These are phyloP conservation scores for Pogonus chalceus DNA, from an alignment of 1,140 invertebrate genomes.

Conservation along the genomic window DNA sequence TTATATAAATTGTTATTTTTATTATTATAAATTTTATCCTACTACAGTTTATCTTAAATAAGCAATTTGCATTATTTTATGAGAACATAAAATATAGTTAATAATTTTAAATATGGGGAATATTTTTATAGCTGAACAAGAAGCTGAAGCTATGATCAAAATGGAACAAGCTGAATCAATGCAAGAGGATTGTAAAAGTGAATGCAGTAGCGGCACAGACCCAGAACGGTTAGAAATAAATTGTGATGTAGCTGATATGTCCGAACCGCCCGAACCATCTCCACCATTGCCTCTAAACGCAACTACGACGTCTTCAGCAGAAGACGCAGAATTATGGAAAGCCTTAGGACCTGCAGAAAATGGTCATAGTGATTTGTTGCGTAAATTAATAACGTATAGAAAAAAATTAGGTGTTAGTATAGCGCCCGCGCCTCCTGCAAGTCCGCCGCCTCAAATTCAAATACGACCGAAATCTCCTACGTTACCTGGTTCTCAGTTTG, in stretches of 20 bases:
- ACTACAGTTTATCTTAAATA: too few relatives aligned
- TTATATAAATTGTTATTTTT: too few relatives aligned
- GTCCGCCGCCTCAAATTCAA: not conserved
- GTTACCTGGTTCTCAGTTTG: not conserved
- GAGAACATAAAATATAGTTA: too few relatives aligned
- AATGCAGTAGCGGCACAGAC: constrained; percentile 44
- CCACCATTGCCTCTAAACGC: not conserved
- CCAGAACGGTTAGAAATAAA: constrained; percentile 44
- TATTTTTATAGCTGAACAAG: too few relatives aligned
- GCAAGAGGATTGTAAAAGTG: constrained; percentile 20
- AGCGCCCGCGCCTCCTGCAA: constrained; percentile 38
- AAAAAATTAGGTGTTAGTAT: constrained; percentile 52
- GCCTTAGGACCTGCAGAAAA: constrained; percentile 28
- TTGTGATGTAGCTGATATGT: constrained; percentile 24
- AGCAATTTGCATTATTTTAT: too few relatives aligned
- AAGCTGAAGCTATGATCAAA: not conserved
- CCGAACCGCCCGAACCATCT: constrained; percentile 14
- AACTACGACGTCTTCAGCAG: not conserved
- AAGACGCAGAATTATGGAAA: constrained; percentile 37
- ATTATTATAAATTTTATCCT: too few relatives aligned
- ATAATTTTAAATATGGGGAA: too few relatives aligned
- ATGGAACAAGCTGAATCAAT: constrained; percentile 31
- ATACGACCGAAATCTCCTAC: too few relatives aligned
- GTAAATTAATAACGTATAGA: constrained; percentile 62
- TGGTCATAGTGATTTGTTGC: constrained; percentile 48